Evolutionary conservation across 2,888 invertebrate genomes (phyloP).

Genomic region (Apamea monoglypha): DNA sequence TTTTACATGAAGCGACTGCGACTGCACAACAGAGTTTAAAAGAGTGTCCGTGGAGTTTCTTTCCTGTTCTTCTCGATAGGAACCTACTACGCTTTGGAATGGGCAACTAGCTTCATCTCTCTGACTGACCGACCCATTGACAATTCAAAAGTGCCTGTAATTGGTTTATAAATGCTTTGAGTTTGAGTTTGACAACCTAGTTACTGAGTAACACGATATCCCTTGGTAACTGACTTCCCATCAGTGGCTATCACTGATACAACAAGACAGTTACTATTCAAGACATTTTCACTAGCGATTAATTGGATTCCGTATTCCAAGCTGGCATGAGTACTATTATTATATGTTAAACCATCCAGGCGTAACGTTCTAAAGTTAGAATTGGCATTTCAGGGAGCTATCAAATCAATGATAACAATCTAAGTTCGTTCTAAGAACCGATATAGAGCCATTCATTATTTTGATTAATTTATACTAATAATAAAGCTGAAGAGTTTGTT

Average conservation of each 20-base stretch:
- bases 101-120: no score
- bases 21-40: background rate
- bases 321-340: slow-evolving; percentile 28
- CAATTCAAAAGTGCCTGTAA: no score
- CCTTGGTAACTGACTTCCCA: background rate
- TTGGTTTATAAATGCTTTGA: no score
- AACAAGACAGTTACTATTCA: background rate
- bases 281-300: slow-evolving; percentile 11
- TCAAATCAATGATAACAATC: background rate
- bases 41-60: no score
- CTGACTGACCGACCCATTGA: no score
- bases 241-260: background rate
- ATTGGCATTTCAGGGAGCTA: background rate
- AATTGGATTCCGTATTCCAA: slow-evolving; percentile 29
- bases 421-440: slow-evolving; percentile 1
- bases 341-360: slow-evolving; percentile 27
- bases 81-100: no score
- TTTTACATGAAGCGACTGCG: background rate
- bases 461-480: background rate
- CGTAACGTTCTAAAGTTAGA: background rate
- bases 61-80: no score
- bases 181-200: background rate
- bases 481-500: no score
- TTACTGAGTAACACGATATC: background rate
- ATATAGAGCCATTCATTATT: slow-evolving; percentile 12